These are phyloP conservation scores for Disparrhopalites patrizii DNA, from an alignment of 2,888 invertebrate species.

Conservation along the genomic window DNA sequence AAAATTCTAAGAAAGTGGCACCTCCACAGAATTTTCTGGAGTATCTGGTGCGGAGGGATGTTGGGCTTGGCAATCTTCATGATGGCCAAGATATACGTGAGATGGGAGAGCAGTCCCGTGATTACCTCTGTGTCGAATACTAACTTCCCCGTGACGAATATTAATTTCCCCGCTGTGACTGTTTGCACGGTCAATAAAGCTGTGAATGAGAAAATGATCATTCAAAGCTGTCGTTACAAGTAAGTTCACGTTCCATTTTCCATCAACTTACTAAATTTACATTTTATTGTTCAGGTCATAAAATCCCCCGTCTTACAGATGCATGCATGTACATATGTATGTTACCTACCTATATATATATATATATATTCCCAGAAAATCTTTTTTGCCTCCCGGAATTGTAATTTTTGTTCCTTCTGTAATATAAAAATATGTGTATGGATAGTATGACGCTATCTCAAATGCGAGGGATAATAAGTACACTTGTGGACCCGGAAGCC, in stretches of 20 bases:
- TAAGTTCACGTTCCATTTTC: constrained; percentile 20
- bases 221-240: constrained; percentile 43
- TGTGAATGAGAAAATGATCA: constrained; percentile 47
- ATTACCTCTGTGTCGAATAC: constrained; percentile 43
- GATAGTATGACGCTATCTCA: constrained; percentile 39
- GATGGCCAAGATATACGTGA: constrained; percentile 47
- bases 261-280: no score
- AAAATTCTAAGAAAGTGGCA: no score
- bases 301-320: no score
- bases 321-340: not conserved
- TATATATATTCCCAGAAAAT: no score
- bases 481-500: constrained; percentile 44
- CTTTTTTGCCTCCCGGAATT: not conserved
- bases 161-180: constrained; percentile 46
- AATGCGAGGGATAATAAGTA: constrained; percentile 44
- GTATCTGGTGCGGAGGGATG: constrained; percentile 43
- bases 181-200: constrained; percentile 48
- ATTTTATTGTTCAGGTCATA: no score
- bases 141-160: constrained; percentile 41
- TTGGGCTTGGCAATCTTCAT: constrained; percentile 43
- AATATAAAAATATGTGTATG: constrained; percentile 4
- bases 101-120: constrained; percentile 44
- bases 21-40: constrained; percentile 48
- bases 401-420: not conserved
- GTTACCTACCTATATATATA: no score